Evolutionary conservation across 2,797 vertebrate species (phyloP), one percentile per base, ranked within the genome.

Genomic region (Hyperoplus immaculatus): DNA sequence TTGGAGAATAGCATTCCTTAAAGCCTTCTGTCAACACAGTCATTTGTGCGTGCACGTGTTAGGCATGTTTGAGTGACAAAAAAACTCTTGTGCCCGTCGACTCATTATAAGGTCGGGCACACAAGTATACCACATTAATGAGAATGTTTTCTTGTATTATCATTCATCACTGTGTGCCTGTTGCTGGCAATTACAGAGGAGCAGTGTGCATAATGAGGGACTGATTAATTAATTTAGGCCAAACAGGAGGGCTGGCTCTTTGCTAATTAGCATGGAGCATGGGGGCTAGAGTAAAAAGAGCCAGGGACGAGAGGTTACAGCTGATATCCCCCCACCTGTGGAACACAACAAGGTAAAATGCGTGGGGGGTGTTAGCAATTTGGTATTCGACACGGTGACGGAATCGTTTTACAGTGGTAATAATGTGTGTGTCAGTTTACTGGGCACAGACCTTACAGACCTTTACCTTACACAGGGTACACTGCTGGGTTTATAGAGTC

Each of bases 151-250:
- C 88, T 29, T 83, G 78, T 91, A 88, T 95, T 94, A 94, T 94
- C 90, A 94, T 95, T 95, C 91, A 90, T 94, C 93, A 88, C 88
- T 78, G 82, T 78, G 82, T 89, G 92, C 90, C 89, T 92, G 89
- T 89, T 29, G 85, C 92, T 91, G 84, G 90, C 93, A 95, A 95
- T 96, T 95, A 95, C 88, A 89, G 89, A 82, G 83, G 83, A 95
- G 91, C 94, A 85, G 87, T 93, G 90, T 92, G 92, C 92, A 94
- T 95, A 95, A 96, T 94, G 94, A 95, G 88, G 29, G 89, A 85
- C 89, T 95, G 95, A 95, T 95, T 95, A 95, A 95, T 95, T 95
- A 94, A 95, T 95, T 96, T 94, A 94, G 90, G 88, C 92, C 90
- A 95, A 95, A 94, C 94, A 95, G 93, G 89, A 93, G 93, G 94